A percentile compares a stretch with the other conserved stretches of the same genome.
phyloP scores from a whole-genome alignment of 2,888 invertebrate species.

The Nomada ruficornis region DNA sequence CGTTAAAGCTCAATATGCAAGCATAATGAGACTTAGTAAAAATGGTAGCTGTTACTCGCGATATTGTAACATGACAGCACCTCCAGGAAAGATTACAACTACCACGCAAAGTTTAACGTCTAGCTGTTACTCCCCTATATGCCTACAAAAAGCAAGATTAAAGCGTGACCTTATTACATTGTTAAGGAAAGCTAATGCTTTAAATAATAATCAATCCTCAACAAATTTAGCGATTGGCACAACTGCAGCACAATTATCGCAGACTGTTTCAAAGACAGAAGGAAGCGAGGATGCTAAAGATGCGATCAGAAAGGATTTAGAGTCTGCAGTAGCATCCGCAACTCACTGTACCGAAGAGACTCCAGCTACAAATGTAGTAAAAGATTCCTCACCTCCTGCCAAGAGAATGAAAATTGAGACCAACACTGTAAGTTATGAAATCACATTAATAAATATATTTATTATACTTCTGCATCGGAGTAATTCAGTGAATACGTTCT shows the following conservation, averaged over 20 bases:
- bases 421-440: constrained; percentile 15
- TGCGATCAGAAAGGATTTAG: constrained; percentile 87
- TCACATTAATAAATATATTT: neutral
- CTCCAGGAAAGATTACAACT: constrained; percentile 85
- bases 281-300: constrained; percentile 83
- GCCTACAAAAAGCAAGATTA: constrained; percentile 90
- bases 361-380: constrained; percentile 68
- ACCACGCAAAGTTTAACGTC: constrained; percentile 85
- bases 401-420: constrained; percentile 79
- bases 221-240: constrained; percentile 30
- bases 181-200: constrained; percentile 87
- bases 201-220: constrained; percentile 78
- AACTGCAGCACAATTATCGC: constrained; percentile 84
- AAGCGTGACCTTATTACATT: constrained; percentile 88
- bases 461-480: neutral
- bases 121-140: constrained; percentile 92
- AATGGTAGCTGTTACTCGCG: constrained; percentile 90
- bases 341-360: constrained; percentile 87
- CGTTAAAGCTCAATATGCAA: constrained; percentile 89
- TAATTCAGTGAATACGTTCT: neutral
- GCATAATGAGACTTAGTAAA: constrained; percentile 89
- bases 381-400: constrained; percentile 54
- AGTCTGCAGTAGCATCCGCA: constrained; percentile 87
- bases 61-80: constrained; percentile 87
- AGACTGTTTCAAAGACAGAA: constrained; percentile 74